Percentiles rank a stretch among this genome's conserved stretches.
These are phyloP conservation scores for Lepidurus arcticus DNA, from an alignment of 1,140 invertebrate species.

Conservation along the genomic window DNA sequence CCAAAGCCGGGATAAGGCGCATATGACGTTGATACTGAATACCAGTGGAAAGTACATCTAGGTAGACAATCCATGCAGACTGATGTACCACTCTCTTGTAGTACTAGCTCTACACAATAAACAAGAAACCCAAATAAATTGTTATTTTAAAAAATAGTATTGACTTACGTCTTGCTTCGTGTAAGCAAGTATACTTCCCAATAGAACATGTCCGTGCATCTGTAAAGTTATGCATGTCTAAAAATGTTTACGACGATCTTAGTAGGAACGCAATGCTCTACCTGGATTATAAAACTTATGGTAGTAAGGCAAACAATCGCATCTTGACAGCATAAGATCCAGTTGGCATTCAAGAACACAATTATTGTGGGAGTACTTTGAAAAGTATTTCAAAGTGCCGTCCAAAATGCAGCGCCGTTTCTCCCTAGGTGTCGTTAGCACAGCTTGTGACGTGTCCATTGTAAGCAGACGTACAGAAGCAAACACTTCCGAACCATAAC, in stretches of 20 bases:
- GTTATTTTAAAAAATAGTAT: background rate
- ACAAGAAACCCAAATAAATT: background rate
- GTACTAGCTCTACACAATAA: background rate
- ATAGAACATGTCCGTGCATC: background rate
- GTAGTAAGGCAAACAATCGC: constrained; percentile 34
- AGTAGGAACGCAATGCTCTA: constrained; percentile 49
- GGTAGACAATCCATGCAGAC: background rate
- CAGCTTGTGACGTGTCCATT: constrained; percentile 23
- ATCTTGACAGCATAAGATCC: constrained; percentile 8
- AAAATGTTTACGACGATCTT: constrained; percentile 59
- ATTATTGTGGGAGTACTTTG: constrained; percentile 32
- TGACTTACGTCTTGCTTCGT: background rate
- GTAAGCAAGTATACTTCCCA: background rate
- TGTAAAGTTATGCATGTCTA: background rate
- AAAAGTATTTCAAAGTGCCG: constrained; percentile 25
- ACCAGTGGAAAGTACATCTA: background rate
- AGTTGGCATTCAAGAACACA: constrained; percentile 29
- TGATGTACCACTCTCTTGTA: background rate
- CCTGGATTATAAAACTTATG: constrained; percentile 4
- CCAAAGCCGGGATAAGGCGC: background rate
- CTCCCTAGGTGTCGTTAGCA: constrained; percentile 12
- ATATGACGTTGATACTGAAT: background rate
- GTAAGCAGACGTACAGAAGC: background rate
- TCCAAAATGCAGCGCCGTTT: constrained; percentile 31
- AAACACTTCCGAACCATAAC: constrained; percentile 28